Evolutionary conservation across 2,888 invertebrate species (phyloP), one percentile per base, ranked within the genome.

Genomic region (Azorinus chamasolen): DNA sequence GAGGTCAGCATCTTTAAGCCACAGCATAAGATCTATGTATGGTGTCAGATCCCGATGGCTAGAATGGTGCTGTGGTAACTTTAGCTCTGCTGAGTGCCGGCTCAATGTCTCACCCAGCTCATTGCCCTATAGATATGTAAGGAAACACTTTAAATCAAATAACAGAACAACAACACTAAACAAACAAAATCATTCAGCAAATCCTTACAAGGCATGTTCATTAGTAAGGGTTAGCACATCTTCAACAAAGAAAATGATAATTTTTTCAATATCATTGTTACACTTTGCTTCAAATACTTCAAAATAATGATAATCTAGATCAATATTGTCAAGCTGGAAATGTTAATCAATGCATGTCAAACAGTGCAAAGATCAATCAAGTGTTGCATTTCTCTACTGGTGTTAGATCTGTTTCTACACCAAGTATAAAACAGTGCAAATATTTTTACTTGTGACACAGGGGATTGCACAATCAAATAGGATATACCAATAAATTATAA

Each of bases 11-110:
- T 95, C 95, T 93, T 97, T 97, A 63, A 97, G 95, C 96, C 98
- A 97, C 91, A 96, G 96, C 97, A 98, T 97, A 82, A 98, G 95
- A 85, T 97, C 97, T 37, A 96, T 96, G 92, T 98, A 98, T 20
- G 96, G 96, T 88, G 95, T 95, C 77, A 99, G 95, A 91, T 98
- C 97, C 69, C 95, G 95, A 94, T 98, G 98, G 85, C 97, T 96
- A 54, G 95, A 94, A 82, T 95, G 95, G 91, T 97, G 96, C 85
- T 96, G 95, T 0, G 97, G 96, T 83, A 98, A 94, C 37, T 95
- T 95, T 64, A 97, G 93, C 48, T 93, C 93, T 22, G 87, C 81
- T 6, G 93, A 87, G 51, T 82, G 80, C 8, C 89, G 86, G 79
- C 93, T 94, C 75, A 95, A 92, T 20, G 94, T 94, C 86, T 96